Conservation (phyloP, 2,113 vertebrate species). For the Pogona vitticeps region DNA sequence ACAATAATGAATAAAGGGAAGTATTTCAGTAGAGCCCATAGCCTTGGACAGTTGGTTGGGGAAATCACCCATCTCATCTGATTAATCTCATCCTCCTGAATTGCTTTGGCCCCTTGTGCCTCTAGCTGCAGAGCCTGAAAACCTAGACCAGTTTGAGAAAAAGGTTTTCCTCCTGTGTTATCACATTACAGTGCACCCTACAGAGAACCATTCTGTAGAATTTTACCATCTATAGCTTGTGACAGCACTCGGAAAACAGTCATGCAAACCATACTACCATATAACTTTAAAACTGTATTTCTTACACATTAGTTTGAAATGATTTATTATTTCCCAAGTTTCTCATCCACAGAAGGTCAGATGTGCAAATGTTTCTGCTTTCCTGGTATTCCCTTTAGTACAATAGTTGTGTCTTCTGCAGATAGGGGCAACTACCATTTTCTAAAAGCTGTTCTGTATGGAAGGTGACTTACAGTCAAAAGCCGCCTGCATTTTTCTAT, state of each 20-base stretch:
- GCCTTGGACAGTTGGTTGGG: background rate
- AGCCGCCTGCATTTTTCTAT: constrained; percentile 10
- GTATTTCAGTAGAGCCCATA: constrained; percentile 1
- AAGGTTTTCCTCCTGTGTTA: background rate
- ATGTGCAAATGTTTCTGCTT: constrained; percentile 56
- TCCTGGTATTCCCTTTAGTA: constrained; percentile 15
- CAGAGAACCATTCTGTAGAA: constrained; percentile 16
- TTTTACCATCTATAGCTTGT: background rate
- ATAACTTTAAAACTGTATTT: background rate
- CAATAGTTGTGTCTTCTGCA: constrained; percentile 7
- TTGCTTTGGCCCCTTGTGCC: background rate
- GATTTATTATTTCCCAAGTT: constrained; percentile 20
- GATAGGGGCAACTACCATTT: background rate
- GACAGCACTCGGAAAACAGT: background rate
- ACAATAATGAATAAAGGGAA: constrained; percentile 36
- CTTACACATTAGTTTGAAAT: background rate
- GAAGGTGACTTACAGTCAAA: constrained; percentile 2
- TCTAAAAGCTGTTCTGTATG: background rate
- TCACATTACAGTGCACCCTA: background rate
- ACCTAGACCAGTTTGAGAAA: constrained; percentile 9
- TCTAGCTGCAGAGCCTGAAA: background rate
- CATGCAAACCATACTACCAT: background rate
- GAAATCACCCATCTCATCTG: constrained; percentile 10
- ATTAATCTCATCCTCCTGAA: background rate
- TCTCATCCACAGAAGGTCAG: background rate